Percentiles rank a stretch among this genome's conserved stretches.
Evolutionary conservation across 2,797 vertebrate species (phyloP).

Genomic region (Anisognathus igniventris): DNA sequence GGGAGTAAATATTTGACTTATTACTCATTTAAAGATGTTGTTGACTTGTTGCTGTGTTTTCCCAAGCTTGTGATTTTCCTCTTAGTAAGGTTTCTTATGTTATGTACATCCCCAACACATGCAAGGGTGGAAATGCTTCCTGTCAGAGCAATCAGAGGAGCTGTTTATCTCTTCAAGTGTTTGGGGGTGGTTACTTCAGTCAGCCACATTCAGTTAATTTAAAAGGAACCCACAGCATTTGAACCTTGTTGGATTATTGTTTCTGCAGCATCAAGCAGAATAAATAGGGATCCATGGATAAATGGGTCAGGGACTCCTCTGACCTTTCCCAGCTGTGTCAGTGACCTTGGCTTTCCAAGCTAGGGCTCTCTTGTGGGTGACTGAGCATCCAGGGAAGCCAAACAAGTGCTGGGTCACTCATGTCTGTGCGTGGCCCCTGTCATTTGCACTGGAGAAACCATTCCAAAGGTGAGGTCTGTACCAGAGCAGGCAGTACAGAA

Average conservation of each 20-base stretch:
- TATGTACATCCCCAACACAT: not conserved
- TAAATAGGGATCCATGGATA: not conserved
- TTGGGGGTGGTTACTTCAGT: not conserved
- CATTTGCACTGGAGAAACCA: not conserved
- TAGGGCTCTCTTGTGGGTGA: not conserved
- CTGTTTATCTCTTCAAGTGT: not conserved
- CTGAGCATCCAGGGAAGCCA: not conserved
- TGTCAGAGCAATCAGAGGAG: not conserved
- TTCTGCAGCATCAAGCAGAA: not conserved
- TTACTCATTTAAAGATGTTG: constrained; percentile 42
- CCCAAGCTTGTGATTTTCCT: constrained; percentile 27
- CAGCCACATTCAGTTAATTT: not conserved
- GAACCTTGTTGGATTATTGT: not conserved
- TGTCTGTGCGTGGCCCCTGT: not conserved
- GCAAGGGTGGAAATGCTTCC: constrained; percentile 24
- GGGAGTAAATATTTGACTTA: constrained; percentile 41
- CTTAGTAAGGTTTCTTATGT: constrained; percentile 3
- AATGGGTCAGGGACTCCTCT: not conserved
- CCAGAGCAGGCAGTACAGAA: not conserved
- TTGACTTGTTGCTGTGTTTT: constrained; percentile 53
- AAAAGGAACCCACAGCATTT: not conserved
- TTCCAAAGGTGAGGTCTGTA: not conserved
- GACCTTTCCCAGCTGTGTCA: not conserved
- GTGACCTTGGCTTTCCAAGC: not conserved
- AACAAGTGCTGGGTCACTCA: not conserved